Conservation (phyloP, 1,140 invertebrate species). For the Micrasema longulum region DNA sequence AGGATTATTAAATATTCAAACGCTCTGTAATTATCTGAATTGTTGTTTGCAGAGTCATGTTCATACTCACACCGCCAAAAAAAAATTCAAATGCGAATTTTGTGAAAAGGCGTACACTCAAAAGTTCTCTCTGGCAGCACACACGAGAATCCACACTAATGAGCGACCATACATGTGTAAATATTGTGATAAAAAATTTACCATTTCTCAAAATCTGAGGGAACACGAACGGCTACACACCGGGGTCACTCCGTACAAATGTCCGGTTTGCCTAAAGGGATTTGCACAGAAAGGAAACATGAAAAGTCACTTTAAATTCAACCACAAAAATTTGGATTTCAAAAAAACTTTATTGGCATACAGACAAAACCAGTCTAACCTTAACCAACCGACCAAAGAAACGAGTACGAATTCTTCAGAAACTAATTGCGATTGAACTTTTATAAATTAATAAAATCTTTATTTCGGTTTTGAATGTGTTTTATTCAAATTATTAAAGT, state of each 20-base stretch:
- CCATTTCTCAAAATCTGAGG: slow-evolving; percentile 9
- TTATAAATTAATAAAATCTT: too few relatives aligned
- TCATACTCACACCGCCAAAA: background rate
- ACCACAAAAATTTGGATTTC: slow-evolving; percentile 17
- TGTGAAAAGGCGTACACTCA: slow-evolving; percentile 1
- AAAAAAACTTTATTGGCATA: background rate
- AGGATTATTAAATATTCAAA: too few relatives aligned
- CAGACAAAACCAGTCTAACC: too few relatives aligned
- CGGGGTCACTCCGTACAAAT: slow-evolving; percentile 5
- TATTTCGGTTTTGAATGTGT: too few relatives aligned
- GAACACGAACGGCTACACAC: slow-evolving; percentile 20
- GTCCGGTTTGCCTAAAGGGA: slow-evolving; percentile 19
- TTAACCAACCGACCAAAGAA: too few relatives aligned
- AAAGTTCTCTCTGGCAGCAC: background rate
- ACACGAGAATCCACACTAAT: slow-evolving; percentile 57
- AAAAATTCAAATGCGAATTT: background rate
- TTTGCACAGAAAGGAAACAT: slow-evolving; percentile 21
- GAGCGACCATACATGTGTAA: slow-evolving; percentile 68
- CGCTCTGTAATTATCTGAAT: too few relatives aligned
- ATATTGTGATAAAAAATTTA: slow-evolving; percentile 60
- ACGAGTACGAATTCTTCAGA: too few relatives aligned
- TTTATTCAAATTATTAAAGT: too few relatives aligned
- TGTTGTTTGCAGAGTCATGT: slow-evolving; percentile 17
- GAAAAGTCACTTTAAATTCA: slow-evolving; percentile 35
- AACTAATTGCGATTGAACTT: too few relatives aligned